These are phyloP conservation scores for Caenorhabditis uteleia DNA, from an alignment of 2,888 invertebrate genomes.

Conservation along the genomic window DNA sequence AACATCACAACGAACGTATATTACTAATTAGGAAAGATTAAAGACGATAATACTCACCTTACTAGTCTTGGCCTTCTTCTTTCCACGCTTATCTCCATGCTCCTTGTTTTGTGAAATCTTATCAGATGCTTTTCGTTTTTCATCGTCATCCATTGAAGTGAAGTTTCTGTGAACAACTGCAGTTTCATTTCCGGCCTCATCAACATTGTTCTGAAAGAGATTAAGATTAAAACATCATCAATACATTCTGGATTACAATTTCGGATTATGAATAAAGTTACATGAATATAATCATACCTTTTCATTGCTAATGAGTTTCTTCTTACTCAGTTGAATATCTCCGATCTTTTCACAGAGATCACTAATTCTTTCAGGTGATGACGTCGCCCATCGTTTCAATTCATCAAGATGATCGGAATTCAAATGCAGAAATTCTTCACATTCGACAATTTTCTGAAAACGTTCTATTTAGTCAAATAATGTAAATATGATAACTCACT, in stretches of 20 bases:
- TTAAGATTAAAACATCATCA: background rate
- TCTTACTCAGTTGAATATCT: slow-evolving; percentile 22
- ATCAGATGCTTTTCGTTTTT: slow-evolving; percentile 38
- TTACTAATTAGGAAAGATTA: no score
- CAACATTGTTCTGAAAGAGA: background rate
- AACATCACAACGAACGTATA: no score
- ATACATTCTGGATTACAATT: background rate
- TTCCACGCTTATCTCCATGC: slow-evolving; percentile 23
- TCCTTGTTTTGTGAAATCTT: slow-evolving; percentile 32
- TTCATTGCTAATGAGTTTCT: slow-evolving; percentile 2
- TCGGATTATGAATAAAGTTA: background rate
- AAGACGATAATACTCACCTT: no score
- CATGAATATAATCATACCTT: background rate
- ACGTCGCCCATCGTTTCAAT: slow-evolving; percentile 22
- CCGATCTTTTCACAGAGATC: slow-evolving; percentile 27
- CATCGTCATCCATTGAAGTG: slow-evolving; percentile 33
- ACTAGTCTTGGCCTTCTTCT: slow-evolving; percentile 46
- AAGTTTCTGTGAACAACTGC: slow-evolving; percentile 1
- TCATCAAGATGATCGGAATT: slow-evolving; percentile 41
- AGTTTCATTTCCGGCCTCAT: background rate
- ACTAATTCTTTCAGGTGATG: slow-evolving; percentile 13
- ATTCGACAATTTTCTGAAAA: slow-evolving; percentile 44
- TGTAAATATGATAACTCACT: slow-evolving; percentile 50
- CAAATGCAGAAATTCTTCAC: slow-evolving; percentile 37
- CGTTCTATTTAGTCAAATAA: slow-evolving; percentile 3